Percentiles rank a stretch among this genome's conserved stretches.
Conservation (phyloP, 2,888 invertebrate genomes). For the Apodemia zela region DNA sequence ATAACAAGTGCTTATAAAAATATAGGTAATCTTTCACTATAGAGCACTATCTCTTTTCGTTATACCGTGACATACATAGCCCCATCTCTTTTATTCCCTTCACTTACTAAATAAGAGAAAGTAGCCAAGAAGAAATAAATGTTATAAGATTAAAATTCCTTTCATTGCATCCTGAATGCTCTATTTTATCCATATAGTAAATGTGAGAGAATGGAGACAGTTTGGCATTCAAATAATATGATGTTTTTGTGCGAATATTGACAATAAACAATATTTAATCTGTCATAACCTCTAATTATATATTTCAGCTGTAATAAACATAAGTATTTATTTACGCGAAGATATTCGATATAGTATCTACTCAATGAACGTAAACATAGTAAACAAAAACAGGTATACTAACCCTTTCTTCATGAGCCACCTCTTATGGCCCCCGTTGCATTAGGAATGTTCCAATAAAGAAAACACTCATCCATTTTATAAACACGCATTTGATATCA, state of each 20-base stretch:
- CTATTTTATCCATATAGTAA: neutral
- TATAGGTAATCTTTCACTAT: conserved; percentile 46
- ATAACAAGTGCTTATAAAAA: conserved; percentile 40
- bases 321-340: conserved; percentile 12
- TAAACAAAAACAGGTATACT: conserved; percentile 67
- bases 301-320: neutral
- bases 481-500: conserved; percentile 68
- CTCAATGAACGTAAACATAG: conserved; percentile 26
- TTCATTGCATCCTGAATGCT: conserved; percentile 4
- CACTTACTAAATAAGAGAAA: conserved; percentile 76
- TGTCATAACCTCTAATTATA: conserved; percentile 56
- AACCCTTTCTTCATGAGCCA: conserved; percentile 80
- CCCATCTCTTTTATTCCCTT: conserved; percentile 67
- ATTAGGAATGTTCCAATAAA: conserved; percentile 66
- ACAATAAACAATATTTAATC: conserved; percentile 48
- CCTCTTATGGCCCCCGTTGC: conserved; percentile 71
- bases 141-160: conserved; percentile 36
- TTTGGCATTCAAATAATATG: neutral
- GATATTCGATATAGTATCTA: conserved; percentile 17
- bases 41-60: conserved; percentile 58
- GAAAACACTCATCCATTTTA: conserved; percentile 77
- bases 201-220: neutral
- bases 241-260: conserved; percentile 28
- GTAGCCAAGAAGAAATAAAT: conserved; percentile 77
- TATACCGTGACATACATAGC: conserved; percentile 37